These are phyloP conservation scores for Hydropsyche betteni DNA, from an alignment of 2,888 invertebrate genomes.

Conservation along the genomic window DNA sequence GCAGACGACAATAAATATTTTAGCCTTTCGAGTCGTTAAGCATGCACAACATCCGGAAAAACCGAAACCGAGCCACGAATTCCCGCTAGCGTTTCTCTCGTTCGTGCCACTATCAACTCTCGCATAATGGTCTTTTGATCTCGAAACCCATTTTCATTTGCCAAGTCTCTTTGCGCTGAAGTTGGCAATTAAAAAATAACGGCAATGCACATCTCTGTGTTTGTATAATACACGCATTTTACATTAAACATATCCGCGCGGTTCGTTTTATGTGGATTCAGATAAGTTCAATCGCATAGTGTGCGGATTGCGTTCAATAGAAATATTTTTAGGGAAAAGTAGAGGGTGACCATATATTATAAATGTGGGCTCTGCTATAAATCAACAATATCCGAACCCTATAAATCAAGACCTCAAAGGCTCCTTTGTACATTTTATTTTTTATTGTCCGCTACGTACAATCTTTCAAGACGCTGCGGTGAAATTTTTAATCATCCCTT, in stretches of 20 bases:
- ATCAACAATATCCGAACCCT: conserved; percentile 35
- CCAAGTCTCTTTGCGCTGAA: conserved; percentile 34
- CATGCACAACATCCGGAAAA: conserved; percentile 43
- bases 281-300: too few species aligned
- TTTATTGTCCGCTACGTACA: conserved; percentile 1
- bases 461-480: conserved; percentile 20
- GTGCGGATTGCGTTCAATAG: too few species aligned
- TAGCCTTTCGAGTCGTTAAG: conserved; percentile 40
- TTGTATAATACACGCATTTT: too few species aligned
- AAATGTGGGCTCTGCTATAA: conserved; percentile 26
- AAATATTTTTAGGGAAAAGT: too few species aligned
- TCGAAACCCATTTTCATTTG: conserved; percentile 41
- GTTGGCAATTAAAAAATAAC: conserved; percentile 31
- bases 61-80: conserved; percentile 30
- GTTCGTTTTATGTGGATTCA: too few species aligned
- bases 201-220: background rate
- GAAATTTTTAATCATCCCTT: conserved; percentile 25
- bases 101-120: conserved; percentile 35
- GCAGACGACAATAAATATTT: conserved; percentile 40
- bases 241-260: too few species aligned
- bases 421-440: conserved; percentile 25
- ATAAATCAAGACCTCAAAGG: conserved; percentile 33
- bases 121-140: conserved; percentile 36
- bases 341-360: conserved; percentile 31
- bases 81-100: conserved; percentile 17